These are phyloP conservation scores for Muscina levida DNA, from an alignment of 2,888 invertebrate species.

Conservation along the genomic window DNA sequence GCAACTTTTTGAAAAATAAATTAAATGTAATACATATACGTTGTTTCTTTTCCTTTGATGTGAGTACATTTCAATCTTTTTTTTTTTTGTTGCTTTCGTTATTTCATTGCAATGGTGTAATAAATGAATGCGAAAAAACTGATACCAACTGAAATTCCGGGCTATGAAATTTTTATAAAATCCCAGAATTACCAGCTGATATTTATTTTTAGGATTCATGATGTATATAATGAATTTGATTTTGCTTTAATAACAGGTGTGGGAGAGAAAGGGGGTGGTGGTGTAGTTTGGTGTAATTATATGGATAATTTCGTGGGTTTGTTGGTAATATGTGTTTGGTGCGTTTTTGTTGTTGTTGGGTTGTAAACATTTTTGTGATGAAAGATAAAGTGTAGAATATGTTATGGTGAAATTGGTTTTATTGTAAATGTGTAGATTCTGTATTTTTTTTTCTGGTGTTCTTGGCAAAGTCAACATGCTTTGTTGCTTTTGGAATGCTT, in stretches of 20 bases:
- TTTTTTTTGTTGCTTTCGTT: conserved; percentile 34
- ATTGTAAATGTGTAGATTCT: no score
- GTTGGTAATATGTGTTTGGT: conserved; percentile 1
- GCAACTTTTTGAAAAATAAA: conserved; percentile 55
- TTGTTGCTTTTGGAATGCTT: neutral
- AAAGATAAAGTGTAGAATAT: no score
- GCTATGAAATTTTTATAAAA: conserved; percentile 81
- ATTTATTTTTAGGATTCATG: conserved; percentile 85
- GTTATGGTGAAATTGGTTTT: no score
- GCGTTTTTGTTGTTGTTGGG: conserved; percentile 3
- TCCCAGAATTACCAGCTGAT: conserved; percentile 99
- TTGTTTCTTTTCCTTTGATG: conserved; percentile 46
- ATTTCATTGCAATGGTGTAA: conserved; percentile 63
- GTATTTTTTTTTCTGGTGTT: no score
- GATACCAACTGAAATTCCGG: conserved; percentile 95
- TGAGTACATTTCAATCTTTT: conserved; percentile 28
- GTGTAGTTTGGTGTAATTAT: neutral
- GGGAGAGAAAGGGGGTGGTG: neutral
- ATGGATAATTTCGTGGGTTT: neutral
- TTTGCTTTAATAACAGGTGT: conserved; percentile 18
- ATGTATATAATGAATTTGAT: conserved; percentile 47
- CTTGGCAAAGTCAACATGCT: no score
- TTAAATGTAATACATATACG: conserved; percentile 37
- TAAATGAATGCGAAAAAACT: conserved; percentile 80
- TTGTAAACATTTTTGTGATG: no score